A percentile compares a stretch with the other conserved stretches of the same genome.
Conservation (phyloP, 2,797 vertebrate genomes). For the Hydrophis major region DNA sequence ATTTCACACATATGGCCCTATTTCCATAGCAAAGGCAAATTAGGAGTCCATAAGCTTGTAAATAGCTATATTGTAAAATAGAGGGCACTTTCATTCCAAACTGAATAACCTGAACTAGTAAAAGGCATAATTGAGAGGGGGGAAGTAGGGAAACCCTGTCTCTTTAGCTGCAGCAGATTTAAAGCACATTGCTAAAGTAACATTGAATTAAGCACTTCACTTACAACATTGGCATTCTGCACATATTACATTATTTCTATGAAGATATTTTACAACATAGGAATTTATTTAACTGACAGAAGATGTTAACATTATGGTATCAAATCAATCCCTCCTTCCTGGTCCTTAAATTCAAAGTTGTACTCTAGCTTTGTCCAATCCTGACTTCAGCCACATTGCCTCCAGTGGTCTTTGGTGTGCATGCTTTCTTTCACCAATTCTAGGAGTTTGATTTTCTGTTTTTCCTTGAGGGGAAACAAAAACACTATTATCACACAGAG, state of each 20-base stretch:
- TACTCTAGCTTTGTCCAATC: slow-evolving; percentile 36
- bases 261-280: slow-evolving; percentile 63
- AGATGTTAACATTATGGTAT: slow-evolving; percentile 61
- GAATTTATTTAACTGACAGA: slow-evolving; percentile 61
- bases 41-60: slow-evolving; percentile 40
- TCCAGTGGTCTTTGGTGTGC: slow-evolving; percentile 52
- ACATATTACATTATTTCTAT: slow-evolving; percentile 60
- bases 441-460: slow-evolving; percentile 78
- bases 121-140: slow-evolving; percentile 49
- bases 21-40: slow-evolving; percentile 20
- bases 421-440: slow-evolving; percentile 52
- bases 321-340: slow-evolving; percentile 47
- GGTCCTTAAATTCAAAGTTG: slow-evolving; percentile 36
- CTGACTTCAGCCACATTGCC: slow-evolving; percentile 10
- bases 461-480: slow-evolving; percentile 70
- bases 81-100: slow-evolving; percentile 47
- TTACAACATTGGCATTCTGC: slow-evolving; percentile 57
- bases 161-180: slow-evolving; percentile 50
- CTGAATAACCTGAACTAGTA: slow-evolving; percentile 46
- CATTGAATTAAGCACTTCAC: slow-evolving; percentile 59
- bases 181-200: slow-evolving; percentile 56
- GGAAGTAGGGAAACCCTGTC: slow-evolving; percentile 48
- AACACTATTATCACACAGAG: slow-evolving; percentile 14
- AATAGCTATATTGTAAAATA: slow-evolving; percentile 46
- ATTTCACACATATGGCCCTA: slow-evolving; percentile 39